A percentile compares a stretch with the other conserved stretches of the same genome.
These are phyloP conservation scores for Conger conger DNA, from an alignment of 2,113 vertebrate species.

Conservation along the genomic window DNA sequence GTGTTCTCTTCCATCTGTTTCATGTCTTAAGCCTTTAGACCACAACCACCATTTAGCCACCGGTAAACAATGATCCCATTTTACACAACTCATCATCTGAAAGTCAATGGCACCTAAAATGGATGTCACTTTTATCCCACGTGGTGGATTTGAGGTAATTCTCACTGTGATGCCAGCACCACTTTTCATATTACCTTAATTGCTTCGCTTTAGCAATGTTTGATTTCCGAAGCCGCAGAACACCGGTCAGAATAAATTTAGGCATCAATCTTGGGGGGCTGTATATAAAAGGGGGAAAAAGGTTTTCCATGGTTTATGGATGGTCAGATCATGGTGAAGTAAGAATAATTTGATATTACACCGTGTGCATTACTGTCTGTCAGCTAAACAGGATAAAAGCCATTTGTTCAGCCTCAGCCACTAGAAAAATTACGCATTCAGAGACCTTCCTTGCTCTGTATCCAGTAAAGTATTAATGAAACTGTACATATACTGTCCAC, in stretches of 20 bases:
- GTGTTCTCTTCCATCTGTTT: neutral
- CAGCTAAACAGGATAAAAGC: neutral
- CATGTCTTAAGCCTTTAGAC: neutral
- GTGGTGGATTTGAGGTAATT: neutral
- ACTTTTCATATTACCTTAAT: conserved; percentile 13
- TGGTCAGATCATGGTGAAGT: neutral
- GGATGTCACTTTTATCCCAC: neutral
- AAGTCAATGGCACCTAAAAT: neutral
- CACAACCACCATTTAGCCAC: neutral
- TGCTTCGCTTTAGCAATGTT: neutral
- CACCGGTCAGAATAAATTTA: neutral
- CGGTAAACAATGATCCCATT: neutral
- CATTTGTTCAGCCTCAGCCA: neutral
- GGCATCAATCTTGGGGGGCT: neutral
- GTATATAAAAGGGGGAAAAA: neutral
- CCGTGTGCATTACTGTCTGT: neutral
- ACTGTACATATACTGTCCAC: neutral
- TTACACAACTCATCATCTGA: conserved; percentile 4
- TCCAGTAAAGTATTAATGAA: neutral
- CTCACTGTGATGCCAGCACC: neutral
- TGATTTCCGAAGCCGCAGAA: neutral
- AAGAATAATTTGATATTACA: neutral
- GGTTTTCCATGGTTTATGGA: neutral
- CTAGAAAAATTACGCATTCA: neutral
- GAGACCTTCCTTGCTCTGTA: neutral